phyloP scores from a whole-genome alignment of 1,140 invertebrate genomes.

The Drosophila sp. region DNA sequence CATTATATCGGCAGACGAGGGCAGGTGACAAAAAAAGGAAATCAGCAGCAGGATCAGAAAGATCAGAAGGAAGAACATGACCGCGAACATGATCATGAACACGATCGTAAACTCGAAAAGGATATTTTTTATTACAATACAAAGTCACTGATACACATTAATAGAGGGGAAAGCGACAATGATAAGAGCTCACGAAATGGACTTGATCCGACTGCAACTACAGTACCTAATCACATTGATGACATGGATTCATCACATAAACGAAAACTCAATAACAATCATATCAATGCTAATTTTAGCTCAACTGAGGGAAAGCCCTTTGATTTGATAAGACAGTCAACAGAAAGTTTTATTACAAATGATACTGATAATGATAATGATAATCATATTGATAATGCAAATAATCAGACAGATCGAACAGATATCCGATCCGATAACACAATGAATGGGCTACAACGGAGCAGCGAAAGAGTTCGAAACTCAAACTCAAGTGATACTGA shows the following conservation, averaged over 20 bases:
- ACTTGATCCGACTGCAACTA: background rate
- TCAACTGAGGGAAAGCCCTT: slow-evolving; percentile 11
- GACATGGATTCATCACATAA: slow-evolving; percentile 3
- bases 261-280: slow-evolving; percentile 55
- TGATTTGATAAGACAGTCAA: slow-evolving; percentile 5
- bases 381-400: no score
- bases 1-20: slow-evolving; percentile 35
- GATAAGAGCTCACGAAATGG: background rate
- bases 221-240: background rate
- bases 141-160: background rate
- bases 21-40: background rate
- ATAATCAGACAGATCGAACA: background rate
- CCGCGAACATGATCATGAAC: no score
- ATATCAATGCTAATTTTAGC: slow-evolving; percentile 22
- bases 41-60: background rate
- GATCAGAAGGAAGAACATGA: background rate
- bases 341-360: no score
- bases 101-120: background rate
- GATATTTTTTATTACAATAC: background rate
- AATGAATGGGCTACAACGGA: background rate
- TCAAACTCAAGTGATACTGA: slow-evolving; percentile 26
- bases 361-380: background rate
- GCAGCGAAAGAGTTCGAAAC: slow-evolving; percentile 11
- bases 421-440: slow-evolving; percentile 4
- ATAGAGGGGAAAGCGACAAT: background rate